Evolutionary conservation across 2,113 vertebrate species (phyloP), one percentile per base, ranked within the genome.

Genomic region (Pluvianellus socialis): DNA sequence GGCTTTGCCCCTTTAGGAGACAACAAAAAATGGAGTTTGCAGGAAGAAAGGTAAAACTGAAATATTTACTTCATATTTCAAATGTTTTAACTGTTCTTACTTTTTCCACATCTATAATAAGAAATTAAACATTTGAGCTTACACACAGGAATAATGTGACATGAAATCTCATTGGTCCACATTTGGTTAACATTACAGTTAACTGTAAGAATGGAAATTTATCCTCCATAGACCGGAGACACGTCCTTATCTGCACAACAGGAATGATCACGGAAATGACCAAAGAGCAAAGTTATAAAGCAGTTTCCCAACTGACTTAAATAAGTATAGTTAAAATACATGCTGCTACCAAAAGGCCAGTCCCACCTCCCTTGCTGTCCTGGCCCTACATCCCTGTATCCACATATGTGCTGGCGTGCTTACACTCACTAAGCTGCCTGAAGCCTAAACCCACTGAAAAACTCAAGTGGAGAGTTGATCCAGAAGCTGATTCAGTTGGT

Each of bases 261-360:
- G 32, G 65, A 77, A 72, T 0, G 0, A 35, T 20, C 24, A 50
- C 0, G 6, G 44, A 65, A 86, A 79, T 10, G 6, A 65, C 30
- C 17, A 42, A 75, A 35, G 16, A 85, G 61, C 8, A 23, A 38
- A 77, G 47, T 33, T 49, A 52, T 4, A 70, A 50, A 42, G 32
- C 5, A 0, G 1, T 58, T 75, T 79, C 30, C 22, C 32, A 74
- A 13, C 2, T 10, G 30, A 33, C 55, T 77, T 58, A 67, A 85
- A 27, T 35, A 24, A 81, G 32, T 35, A 24, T 35, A 84, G 70
- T 27, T 82, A 67, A 62, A 94, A 79, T 5, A 35, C 7, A 24
- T 4, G 45, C 28, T 44, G 61, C 27, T 44, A 33, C 42, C n/a
- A 70, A 53, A 84, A 49, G 45, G 20, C 21, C 45, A 75, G 24